phyloP scores from a whole-genome alignment of 2,888 invertebrate genomes.

The Gymnocheta viridis region DNA sequence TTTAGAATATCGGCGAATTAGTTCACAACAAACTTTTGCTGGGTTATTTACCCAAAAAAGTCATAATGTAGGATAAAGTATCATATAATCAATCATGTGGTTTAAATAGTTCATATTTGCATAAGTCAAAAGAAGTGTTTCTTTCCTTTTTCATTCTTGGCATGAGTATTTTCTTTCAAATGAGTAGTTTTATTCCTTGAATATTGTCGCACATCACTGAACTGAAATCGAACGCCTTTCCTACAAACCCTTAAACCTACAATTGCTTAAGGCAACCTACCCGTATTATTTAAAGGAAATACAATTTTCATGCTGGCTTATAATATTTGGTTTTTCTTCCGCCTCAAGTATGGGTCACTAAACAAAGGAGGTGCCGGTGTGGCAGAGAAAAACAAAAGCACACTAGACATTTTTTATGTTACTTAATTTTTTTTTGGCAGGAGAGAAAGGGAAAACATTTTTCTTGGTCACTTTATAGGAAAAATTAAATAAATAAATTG shows the following conservation, averaged over 20 bases:
- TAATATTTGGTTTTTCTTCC: conserved; percentile 4
- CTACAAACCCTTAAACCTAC: neutral
- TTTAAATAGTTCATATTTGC: conserved; percentile 70
- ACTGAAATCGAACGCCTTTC: neutral
- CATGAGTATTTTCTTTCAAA: conserved; percentile 21
- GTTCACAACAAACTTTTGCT: neutral
- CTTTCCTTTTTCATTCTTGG: neutral
- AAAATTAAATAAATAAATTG: conserved; percentile 22
- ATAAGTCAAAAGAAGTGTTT: conserved; percentile 62
- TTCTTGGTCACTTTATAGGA: neutral
- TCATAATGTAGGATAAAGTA: conserved; percentile 43
- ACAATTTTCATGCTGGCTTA: conserved; percentile 43
- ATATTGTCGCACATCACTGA: conserved; percentile 58
- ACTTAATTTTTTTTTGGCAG: conserved; percentile 2
- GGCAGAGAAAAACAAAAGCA: conserved; percentile 4
- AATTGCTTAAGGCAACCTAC: conserved; percentile 19
- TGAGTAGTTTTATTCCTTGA: conserved; percentile 37
- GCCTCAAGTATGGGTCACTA: conserved; percentile 11
- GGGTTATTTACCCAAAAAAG: conserved; percentile 5
- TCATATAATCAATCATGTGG: conserved; percentile 71
- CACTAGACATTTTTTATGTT: too few species aligned
- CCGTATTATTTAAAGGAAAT: conserved; percentile 30
- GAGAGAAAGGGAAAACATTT: neutral
- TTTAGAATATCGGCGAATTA: neutral
- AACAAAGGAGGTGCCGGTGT: conserved; percentile 52